phyloP scores from a whole-genome alignment of 2,888 invertebrate species.

The Chrysolina americana region DNA sequence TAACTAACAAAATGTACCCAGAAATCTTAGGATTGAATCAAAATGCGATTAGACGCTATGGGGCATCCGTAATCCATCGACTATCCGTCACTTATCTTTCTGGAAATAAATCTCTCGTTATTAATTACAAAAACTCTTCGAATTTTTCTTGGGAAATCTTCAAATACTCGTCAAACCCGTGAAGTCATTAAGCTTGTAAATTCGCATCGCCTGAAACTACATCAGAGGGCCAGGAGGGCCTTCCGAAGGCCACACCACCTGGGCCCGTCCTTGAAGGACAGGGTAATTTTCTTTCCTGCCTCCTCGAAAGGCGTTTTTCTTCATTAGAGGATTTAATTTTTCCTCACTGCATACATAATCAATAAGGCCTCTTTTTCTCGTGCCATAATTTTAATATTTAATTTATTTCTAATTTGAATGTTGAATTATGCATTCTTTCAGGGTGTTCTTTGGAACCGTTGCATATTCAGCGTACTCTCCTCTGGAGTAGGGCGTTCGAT shows the following conservation, averaged over 20 bases:
- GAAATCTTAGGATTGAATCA: background rate
- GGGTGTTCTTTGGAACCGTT: slow-evolving; percentile 63
- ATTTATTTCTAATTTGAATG: slow-evolving; percentile 72
- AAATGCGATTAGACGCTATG: background rate
- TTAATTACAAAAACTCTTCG: slow-evolving; percentile 47
- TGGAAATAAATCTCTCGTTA: slow-evolving; percentile 48
- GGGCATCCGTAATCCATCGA: background rate
- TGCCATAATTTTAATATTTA: slow-evolving; percentile 72
- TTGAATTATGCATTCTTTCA: slow-evolving; percentile 70
- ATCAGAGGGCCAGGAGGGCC: slow-evolving; percentile 46
- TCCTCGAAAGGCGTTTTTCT: slow-evolving; percentile 68
- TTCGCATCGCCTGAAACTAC: slow-evolving; percentile 58
- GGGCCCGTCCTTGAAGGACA: slow-evolving; percentile 52
- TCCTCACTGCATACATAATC: slow-evolving; percentile 72
- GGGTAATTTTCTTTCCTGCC: slow-evolving; percentile 64
- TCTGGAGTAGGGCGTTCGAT: slow-evolving; percentile 45
- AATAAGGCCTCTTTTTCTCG: slow-evolving; percentile 68
- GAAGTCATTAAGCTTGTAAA: slow-evolving; percentile 65
- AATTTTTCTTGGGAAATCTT: slow-evolving; percentile 48
- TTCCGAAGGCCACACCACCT: slow-evolving; percentile 54
- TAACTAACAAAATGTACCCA: too few relatives aligned
- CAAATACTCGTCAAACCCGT: slow-evolving; percentile 58
- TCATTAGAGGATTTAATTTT: slow-evolving; percentile 71
- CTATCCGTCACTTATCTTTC: slow-evolving; percentile 21
- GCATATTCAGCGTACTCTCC: slow-evolving; percentile 65